These are phyloP conservation scores for Camponotus vicinus DNA, from an alignment of 1,140 invertebrate genomes.

Conservation along the genomic window DNA sequence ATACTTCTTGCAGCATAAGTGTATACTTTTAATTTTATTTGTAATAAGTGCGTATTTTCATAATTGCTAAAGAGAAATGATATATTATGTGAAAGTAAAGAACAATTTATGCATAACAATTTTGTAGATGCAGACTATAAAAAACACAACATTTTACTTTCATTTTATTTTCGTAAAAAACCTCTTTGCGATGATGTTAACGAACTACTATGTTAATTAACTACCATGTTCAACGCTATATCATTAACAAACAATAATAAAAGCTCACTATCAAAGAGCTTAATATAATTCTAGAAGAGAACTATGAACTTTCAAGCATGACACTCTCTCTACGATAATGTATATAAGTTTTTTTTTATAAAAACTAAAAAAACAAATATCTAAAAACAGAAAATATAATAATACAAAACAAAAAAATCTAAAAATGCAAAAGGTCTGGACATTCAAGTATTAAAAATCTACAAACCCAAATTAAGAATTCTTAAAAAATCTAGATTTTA, in stretches of 20 bases:
- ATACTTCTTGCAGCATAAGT: background rate
- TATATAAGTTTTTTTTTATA: background rate
- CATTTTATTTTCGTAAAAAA: background rate
- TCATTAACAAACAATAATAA: background rate
- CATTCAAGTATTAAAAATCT: background rate
- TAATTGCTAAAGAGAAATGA: background rate
- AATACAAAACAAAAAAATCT: background rate
- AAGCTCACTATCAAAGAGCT: background rate
- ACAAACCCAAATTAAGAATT: background rate
- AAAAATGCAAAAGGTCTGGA: background rate
- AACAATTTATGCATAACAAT: background rate
- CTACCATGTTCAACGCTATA: constrained; percentile 7
- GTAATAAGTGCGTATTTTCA: constrained; percentile 1
- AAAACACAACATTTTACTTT: background rate
- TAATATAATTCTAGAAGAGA: constrained; percentile 10
- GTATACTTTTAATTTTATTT: background rate
- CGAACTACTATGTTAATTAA: background rate
- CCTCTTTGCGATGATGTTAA: background rate
- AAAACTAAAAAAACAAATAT: background rate
- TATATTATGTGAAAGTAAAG: constrained; percentile 12
- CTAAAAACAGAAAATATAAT: background rate
- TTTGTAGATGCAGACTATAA: background rate
- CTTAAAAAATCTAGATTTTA: background rate
- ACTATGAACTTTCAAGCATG: constrained; percentile 32
- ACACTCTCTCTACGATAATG: background rate